Conservation (phyloP, 2,797 vertebrate species). For the Falco novaeseelandiae region DNA sequence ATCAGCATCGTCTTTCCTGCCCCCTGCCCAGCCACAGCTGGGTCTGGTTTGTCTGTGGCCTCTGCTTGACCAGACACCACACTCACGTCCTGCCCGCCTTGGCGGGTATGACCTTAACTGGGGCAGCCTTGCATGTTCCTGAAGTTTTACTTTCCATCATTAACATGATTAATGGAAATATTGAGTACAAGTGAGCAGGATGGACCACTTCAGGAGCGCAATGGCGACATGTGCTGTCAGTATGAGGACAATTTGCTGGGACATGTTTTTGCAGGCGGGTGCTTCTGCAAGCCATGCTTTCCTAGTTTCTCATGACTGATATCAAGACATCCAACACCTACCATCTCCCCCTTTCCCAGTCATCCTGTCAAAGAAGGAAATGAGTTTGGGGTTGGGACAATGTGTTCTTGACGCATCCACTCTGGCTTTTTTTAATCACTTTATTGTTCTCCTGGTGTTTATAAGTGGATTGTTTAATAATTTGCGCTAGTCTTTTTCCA, state of each 20-base stretch:
- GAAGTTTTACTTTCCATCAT: background rate
- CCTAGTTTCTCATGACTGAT: background rate
- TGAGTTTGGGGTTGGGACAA: conserved; percentile 17
- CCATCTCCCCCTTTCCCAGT: background rate
- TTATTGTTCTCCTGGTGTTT: conserved; percentile 20
- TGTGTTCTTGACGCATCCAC: background rate
- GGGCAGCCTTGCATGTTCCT: background rate
- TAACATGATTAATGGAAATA: background rate
- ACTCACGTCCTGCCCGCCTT: background rate
- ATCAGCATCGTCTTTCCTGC: fast-evolving
- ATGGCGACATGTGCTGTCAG: background rate
- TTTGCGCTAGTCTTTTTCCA: background rate
- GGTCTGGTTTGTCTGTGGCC: background rate
- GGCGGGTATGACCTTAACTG: background rate
- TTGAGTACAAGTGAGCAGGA: background rate
- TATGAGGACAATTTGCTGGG: background rate
- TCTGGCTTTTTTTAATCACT: background rate
- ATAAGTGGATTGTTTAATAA: conserved; percentile 45
- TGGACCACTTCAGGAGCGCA: background rate
- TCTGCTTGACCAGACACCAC: background rate
- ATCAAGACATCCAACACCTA: background rate
- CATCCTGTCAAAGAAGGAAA: background rate
- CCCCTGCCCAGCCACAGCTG: background rate
- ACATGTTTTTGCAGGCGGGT: background rate
- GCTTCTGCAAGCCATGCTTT: background rate